Conservation (phyloP, 1,140 invertebrate genomes). For the Lasioglossum baleicum region DNA sequence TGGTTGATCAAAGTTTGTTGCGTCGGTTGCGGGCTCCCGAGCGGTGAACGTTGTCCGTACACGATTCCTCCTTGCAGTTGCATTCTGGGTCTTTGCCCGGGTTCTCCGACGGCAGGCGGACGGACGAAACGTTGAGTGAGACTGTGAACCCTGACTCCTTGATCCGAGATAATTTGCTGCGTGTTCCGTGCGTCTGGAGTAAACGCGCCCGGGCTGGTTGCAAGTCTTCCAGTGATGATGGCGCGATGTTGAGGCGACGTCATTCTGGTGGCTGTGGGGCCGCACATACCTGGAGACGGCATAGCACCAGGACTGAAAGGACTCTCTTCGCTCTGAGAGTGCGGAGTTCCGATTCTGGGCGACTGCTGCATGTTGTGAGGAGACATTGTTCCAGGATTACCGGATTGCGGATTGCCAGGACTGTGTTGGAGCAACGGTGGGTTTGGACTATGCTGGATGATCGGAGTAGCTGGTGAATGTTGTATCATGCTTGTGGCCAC, state of each 20-base stretch:
- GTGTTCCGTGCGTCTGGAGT: slow-evolving; percentile 72
- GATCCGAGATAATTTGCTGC: slow-evolving; percentile 74
- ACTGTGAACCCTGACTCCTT: slow-evolving; percentile 68
- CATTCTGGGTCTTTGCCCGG: slow-evolving; percentile 72
- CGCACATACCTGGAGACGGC: slow-evolving; percentile 70
- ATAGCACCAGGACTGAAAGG: slow-evolving; percentile 80
- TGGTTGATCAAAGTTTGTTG: slow-evolving; percentile 75
- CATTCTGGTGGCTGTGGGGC: slow-evolving; percentile 78
- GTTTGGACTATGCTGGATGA: slow-evolving; percentile 77
- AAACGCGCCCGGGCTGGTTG: slow-evolving; percentile 81
- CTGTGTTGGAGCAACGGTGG: slow-evolving; percentile 79
- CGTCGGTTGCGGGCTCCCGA: slow-evolving; percentile 72
- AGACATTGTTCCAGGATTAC: slow-evolving; percentile 80
- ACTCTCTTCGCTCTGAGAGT: slow-evolving; percentile 82
- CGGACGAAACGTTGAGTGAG: slow-evolving; percentile 74
- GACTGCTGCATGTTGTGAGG: slow-evolving; percentile 81
- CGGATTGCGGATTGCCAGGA: slow-evolving; percentile 75
- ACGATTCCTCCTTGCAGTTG: slow-evolving; percentile 73
- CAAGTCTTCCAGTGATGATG: slow-evolving; percentile 73
- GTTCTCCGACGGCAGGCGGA: slow-evolving; percentile 70
- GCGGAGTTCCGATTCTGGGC: slow-evolving; percentile 82
- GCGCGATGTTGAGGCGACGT: slow-evolving; percentile 82
- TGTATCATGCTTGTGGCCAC: slow-evolving; percentile 76
- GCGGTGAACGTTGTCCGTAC: slow-evolving; percentile 74
- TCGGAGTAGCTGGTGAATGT: slow-evolving; percentile 75